Evolutionary conservation across 2,113 vertebrate genomes (phyloP).

Genomic region (Saimiri boliviensis): DNA sequence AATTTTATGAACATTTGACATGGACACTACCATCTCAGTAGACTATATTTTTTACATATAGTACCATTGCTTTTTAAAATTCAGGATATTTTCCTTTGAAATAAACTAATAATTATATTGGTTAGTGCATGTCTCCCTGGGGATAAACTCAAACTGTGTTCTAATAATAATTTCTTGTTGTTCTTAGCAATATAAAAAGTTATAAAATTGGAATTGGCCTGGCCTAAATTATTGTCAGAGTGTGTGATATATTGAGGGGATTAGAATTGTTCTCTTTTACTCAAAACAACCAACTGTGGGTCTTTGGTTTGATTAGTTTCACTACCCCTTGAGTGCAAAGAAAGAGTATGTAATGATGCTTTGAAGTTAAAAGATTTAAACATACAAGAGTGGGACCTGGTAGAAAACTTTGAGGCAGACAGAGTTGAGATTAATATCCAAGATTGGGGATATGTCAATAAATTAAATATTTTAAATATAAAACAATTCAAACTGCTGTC

Average conservation of each 20-base stretch:
- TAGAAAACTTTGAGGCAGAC: not conserved
- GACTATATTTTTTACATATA: not conserved
- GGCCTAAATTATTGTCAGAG: not conserved
- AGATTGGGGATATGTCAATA: not conserved
- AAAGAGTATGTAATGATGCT: not conserved
- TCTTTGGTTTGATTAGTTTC: not conserved
- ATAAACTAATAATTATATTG: not conserved
- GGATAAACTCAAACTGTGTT: not conserved
- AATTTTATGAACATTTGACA: not conserved
- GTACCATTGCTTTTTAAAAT: not conserved
- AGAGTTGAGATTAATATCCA: not conserved
- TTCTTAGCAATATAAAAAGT: not conserved
- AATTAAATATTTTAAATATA: constrained; percentile 16
- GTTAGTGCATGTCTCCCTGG: not conserved
- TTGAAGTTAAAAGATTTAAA: not conserved
- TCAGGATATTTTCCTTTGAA: not conserved
- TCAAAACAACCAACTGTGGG: not conserved
- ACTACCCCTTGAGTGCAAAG: not conserved
- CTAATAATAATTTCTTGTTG: not conserved
- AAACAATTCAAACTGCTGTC: not conserved
- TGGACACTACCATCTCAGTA: not conserved
- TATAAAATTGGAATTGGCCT: not conserved
- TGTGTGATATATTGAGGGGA: not conserved
- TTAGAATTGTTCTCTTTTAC: not conserved
- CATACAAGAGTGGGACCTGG: not conserved